phyloP scores from a whole-genome alignment of 2,113 vertebrate species.

The Engystomops pustulosus region DNA sequence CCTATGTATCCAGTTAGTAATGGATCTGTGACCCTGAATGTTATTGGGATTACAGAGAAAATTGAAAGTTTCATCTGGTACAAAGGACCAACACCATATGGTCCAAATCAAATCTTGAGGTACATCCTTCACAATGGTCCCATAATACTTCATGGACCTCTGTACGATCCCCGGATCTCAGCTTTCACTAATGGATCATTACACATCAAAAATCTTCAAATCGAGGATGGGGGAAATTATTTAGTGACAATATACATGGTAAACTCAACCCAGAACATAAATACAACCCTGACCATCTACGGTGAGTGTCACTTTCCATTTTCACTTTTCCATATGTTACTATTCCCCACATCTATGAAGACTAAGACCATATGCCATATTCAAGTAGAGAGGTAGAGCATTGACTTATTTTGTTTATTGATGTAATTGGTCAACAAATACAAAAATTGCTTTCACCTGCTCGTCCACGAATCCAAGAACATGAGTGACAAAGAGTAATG shows the following conservation, averaged over 20 bases:
- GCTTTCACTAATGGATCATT: neutral
- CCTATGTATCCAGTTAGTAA: neutral
- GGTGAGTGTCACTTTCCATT: conserved; percentile 20
- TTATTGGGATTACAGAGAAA: conserved; percentile 25
- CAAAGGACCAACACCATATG: neutral
- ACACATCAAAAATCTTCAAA: neutral
- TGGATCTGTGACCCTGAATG: conserved; percentile 37
- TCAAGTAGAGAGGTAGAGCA: too few species aligned
- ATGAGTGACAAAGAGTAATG: too few species aligned
- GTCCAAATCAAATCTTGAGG: neutral
- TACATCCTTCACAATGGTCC: neutral
- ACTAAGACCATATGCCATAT: too few species aligned
- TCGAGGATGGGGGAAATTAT: conserved; percentile 41
- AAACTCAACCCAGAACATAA: fast-evolving
- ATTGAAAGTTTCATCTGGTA: neutral
- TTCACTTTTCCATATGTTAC: neutral
- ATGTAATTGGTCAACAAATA: too few species aligned
- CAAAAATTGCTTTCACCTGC: too few species aligned
- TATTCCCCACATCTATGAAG: neutral
- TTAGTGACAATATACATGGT: neutral
- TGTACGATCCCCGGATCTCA: neutral
- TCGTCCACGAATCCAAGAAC: too few species aligned
- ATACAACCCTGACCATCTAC: conserved; percentile 13
- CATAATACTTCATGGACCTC: neutral
- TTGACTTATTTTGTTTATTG: too few species aligned